Evolutionary conservation across 1,140 invertebrate species (phyloP), one percentile per base, ranked within the genome.

Genomic region (Macrostomum lignano): DNA sequence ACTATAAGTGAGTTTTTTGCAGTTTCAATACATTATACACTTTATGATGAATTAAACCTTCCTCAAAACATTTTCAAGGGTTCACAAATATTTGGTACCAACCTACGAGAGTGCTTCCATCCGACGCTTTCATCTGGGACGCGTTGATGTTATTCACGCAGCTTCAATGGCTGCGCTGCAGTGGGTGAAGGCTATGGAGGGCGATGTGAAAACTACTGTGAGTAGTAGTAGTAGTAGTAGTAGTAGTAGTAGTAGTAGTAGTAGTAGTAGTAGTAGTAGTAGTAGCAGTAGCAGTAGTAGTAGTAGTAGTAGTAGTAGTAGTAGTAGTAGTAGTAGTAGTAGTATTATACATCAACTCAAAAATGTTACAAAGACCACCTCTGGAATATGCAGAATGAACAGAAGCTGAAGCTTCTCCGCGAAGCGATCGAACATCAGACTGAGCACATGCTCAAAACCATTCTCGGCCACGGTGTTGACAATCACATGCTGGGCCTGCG

Each of bases 41-140:
- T n/a, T n/a, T n/a, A n/a, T n/a, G n/a, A n/a, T n/a, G n/a, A n/a
- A n/a, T n/a, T n/a, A n/a, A n/a, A n/a, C n/a, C n/a, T n/a, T n/a
- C n/a, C n/a, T n/a, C n/a, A n/a, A n/a, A 17, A n/a, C n/a, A n/a
- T n/a, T n/a, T n/a, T n/a, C n/a, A 48, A 91, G 82, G 56, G 61
- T 91, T 31, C 77, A 96, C 48, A 71, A 74, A 3, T 66, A 68
- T 44, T 58, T 94, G 36, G 78, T 82, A 1, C 74, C 78, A 4
- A 94, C 88, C 0, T 98, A 98, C 51, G 91, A 98, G 58, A 93
- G 82, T 43, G 88, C 84, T 3, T 78, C 79, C 1, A 74, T 84
- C 1, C 63, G 91, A 17, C 65, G 82, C 35, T 98, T 84, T 55
- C 63, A 67, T 20, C 47, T 72, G 33, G 91, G 88, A 7, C 67